Evolutionary conservation across 2,113 vertebrate genomes (phyloP).

Genomic region (Ctenodactylus gundi): DNA sequence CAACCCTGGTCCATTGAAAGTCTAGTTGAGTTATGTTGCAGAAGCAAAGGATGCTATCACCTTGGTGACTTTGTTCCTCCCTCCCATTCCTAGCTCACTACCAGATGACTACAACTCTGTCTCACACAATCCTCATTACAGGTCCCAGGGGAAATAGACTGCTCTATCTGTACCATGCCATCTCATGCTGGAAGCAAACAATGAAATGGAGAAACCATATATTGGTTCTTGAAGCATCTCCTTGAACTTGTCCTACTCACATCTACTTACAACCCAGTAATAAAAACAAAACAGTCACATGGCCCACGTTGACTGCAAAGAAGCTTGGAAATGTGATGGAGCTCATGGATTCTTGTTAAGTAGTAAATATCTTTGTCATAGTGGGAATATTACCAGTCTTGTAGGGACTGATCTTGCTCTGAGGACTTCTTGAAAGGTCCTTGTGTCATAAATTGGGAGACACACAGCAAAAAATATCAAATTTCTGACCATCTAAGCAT

Average conservation of each 20-base stretch:
- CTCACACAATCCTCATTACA: not conserved
- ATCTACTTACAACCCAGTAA: not conserved
- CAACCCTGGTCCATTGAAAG: not conserved
- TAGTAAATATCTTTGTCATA: not conserved
- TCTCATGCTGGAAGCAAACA: not conserved
- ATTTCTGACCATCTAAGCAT: not conserved
- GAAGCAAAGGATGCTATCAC: not conserved
- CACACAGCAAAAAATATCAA: not conserved
- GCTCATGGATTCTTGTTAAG: not conserved
- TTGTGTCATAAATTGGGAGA: slow-evolving; percentile 1
- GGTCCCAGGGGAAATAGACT: not conserved
- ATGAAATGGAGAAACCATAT: not conserved
- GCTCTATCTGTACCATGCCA: not conserved
- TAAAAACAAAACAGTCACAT: not conserved
- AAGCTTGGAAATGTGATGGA: not conserved
- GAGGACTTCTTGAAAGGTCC: not conserved
- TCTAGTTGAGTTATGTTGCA: not conserved
- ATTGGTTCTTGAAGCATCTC: not conserved
- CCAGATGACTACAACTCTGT: not conserved
- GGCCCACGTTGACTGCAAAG: not conserved
- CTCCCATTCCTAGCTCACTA: not conserved
- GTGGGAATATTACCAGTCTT: not conserved
- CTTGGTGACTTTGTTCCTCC: not conserved
- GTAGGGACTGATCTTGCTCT: not conserved
- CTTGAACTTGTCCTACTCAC: not conserved